Conservation (phyloP, 2,888 invertebrate genomes). For the Tethea ocularis region DNA sequence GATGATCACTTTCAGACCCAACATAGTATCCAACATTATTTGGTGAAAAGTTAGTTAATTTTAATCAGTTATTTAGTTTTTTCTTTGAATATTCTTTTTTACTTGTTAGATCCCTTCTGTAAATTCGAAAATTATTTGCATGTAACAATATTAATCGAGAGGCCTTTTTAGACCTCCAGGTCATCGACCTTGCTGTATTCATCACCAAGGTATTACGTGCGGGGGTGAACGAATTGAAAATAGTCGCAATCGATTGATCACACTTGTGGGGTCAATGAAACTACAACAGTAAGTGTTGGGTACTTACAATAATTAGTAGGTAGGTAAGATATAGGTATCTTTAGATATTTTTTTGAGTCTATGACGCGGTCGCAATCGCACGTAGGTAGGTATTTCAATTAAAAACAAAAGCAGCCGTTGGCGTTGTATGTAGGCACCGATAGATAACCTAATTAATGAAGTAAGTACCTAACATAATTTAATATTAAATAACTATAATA, state of each 20-base stretch:
- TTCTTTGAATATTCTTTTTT: too few relatives aligned
- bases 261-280: constrained; percentile 39
- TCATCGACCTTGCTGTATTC: constrained; percentile 28
- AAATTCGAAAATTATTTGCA: too few relatives aligned
- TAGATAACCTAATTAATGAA: not conserved
- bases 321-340: not conserved
- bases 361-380: not conserved
- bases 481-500: too few relatives aligned
- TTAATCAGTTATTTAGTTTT: too few relatives aligned
- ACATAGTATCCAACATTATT: too few relatives aligned
- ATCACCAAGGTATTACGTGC: constrained; percentile 17
- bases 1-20: too few relatives aligned
- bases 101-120: too few relatives aligned
- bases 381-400: not conserved
- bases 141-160: too few relatives aligned
- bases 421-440: not conserved
- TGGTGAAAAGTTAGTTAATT: too few relatives aligned
- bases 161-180: not conserved
- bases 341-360: not conserved
- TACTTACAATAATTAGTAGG: not conserved
- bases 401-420: not conserved
- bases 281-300: constrained; percentile 23
- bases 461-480: too few relatives aligned
- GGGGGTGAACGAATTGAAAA: constrained; percentile 45
- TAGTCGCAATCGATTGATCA: constrained; percentile 42